A percentile compares a stretch with the other conserved stretches of the same genome.
These are phyloP conservation scores for Zonotrichia albicollis DNA, from an alignment of 2,797 vertebrate species.

Conservation along the genomic window DNA sequence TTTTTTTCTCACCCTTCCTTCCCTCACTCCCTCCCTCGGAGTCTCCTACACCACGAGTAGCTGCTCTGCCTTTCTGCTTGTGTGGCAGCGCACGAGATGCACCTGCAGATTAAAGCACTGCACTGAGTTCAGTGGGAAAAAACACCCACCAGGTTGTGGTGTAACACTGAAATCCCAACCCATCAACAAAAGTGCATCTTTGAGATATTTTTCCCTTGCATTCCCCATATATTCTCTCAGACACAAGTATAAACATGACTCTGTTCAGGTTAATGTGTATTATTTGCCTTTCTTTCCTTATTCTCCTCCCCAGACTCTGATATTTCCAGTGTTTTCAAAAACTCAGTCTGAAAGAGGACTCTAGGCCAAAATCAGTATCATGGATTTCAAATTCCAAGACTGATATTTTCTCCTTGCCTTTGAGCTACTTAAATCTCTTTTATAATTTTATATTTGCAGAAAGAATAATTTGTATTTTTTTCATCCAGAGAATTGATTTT, in stretches of 20 bases:
- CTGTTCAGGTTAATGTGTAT: not conserved
- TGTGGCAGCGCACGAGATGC: not conserved
- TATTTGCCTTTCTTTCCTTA: not conserved
- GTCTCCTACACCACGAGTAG: not conserved
- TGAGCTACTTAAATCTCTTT: not conserved
- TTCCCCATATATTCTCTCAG: not conserved
- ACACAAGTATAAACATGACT: fast-evolving
- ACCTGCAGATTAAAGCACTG: not conserved
- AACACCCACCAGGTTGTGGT: no score
- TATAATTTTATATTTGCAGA: not conserved
- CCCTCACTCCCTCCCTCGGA: not conserved
- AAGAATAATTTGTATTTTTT: not conserved
- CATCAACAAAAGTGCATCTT: not conserved
- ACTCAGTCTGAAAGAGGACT: not conserved
- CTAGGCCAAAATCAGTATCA: not conserved
- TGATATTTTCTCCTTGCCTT: not conserved
- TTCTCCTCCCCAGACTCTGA: not conserved
- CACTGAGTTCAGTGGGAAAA: not conserved
- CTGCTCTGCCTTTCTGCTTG: not conserved
- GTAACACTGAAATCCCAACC: not conserved
- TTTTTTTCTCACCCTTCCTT: not conserved
- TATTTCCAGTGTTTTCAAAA: not conserved
- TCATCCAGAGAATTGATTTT: not conserved
- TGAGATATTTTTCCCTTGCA: not conserved
- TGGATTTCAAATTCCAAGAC: not conserved